Evolutionary conservation across 2,797 vertebrate genomes (phyloP).

Genomic region (Miichthys miiuy): DNA sequence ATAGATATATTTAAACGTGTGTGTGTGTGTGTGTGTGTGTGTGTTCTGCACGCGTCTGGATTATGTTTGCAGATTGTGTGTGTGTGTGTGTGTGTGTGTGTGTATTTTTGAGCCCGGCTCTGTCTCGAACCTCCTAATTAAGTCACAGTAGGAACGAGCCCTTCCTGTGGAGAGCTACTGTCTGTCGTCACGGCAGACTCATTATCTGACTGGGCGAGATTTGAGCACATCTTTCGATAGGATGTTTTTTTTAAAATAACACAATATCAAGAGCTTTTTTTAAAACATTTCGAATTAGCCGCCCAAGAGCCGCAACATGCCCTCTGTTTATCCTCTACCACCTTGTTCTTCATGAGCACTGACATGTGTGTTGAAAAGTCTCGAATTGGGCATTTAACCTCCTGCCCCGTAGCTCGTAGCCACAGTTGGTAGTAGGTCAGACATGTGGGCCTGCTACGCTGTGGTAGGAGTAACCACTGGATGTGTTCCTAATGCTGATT

Average conservation of each 20-base stretch:
- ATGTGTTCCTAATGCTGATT: conserved; percentile 52
- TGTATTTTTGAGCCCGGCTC: conserved; percentile 59
- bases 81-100: conserved; percentile 17
- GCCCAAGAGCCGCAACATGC: conserved; percentile 23
- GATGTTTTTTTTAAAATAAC: not conserved
- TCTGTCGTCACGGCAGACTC: conserved; percentile 32
- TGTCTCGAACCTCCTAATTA: conserved; percentile 72
- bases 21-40: conserved; percentile 12
- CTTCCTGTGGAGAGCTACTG: conserved; percentile 51
- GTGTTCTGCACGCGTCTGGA: conserved; percentile 48
- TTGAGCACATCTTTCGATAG: conserved; percentile 7
- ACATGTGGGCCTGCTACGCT: conserved; percentile 54
- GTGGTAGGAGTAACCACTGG: conserved; percentile 43
- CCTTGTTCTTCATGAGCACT: conserved; percentile 72
- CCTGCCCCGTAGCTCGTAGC: conserved; percentile 64
- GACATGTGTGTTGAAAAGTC: conserved; percentile 79
- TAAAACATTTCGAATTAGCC: not conserved
- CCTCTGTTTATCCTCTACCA: conserved; percentile 71
- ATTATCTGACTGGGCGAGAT: conserved; percentile 5
- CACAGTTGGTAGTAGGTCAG: conserved; percentile 66
- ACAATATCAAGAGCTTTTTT: not conserved
- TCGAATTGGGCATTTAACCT: conserved; percentile 80
- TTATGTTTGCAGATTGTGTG: conserved; percentile 45
- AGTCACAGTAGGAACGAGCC: conserved; percentile 59
- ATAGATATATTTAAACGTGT: conserved; percentile 35